Conservation (phyloP, 2,113 vertebrate genomes). For the Vombatus ursinus region DNA sequence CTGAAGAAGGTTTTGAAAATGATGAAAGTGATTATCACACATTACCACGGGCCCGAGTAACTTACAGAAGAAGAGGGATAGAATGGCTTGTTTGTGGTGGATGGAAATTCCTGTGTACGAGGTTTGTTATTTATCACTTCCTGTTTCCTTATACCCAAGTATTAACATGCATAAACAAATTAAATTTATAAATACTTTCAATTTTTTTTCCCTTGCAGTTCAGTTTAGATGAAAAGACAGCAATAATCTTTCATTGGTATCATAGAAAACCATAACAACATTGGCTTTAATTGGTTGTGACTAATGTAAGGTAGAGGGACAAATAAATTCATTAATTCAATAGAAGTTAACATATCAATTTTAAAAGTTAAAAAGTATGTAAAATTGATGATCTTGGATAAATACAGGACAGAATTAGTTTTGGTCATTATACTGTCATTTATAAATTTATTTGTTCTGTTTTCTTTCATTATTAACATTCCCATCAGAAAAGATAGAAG, state of each 20-base stretch:
- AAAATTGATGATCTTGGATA: slow-evolving; percentile 37
- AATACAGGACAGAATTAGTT: slow-evolving; percentile 49
- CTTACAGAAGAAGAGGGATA: slow-evolving; percentile 87
- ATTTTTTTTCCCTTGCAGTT: background rate
- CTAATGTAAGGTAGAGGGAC: slow-evolving; percentile 53
- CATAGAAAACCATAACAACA: background rate
- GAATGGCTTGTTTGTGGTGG: slow-evolving; percentile 94
- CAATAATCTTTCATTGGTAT: slow-evolving; percentile 14
- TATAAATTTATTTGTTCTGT: slow-evolving; percentile 28
- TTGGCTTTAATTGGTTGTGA: background rate
- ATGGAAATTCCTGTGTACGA: slow-evolving; percentile 95
- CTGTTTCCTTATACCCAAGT: background rate
- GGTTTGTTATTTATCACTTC: slow-evolving; percentile 81
- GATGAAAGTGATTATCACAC: slow-evolving; percentile 98
- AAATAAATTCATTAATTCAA: slow-evolving; percentile 52
- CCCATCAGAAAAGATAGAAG: background rate
- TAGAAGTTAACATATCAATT: slow-evolving; percentile 43
- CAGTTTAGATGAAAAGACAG: background rate
- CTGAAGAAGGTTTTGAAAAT: slow-evolving; percentile 98
- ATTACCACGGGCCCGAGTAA: slow-evolving; percentile 91
- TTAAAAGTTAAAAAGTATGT: slow-evolving; percentile 50
- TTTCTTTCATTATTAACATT: background rate
- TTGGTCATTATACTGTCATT: slow-evolving; percentile 13
- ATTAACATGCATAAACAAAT: background rate
- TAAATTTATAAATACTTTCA: background rate